Conservation (phyloP, 2,113 vertebrate genomes). For the Leptocoma aspasia region DNA sequence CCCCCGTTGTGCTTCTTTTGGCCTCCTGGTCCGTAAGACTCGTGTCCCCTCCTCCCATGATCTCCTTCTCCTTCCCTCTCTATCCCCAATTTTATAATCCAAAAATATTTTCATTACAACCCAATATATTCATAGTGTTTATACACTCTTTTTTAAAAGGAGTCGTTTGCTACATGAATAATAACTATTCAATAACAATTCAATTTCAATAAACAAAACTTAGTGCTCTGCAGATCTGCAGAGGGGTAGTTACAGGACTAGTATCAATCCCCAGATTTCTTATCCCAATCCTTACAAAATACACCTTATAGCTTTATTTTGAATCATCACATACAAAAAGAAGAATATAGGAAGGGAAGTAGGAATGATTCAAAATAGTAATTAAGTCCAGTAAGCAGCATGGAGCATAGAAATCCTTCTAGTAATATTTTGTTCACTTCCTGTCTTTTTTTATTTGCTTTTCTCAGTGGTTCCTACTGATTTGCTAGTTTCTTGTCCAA, state of each 20-base stretch:
- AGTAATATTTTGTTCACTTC: background rate
- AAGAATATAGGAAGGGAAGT: background rate
- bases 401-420: background rate
- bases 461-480: background rate
- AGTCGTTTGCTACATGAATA: background rate
- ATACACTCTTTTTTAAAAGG: background rate
- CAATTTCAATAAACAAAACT: background rate
- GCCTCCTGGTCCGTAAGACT: background rate
- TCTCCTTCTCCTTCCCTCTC: background rate
- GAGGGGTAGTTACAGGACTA: background rate
- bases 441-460: background rate
- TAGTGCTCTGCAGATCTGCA: background rate
- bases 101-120: background rate
- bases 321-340: background rate
- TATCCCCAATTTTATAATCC: background rate
- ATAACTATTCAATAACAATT: too few species aligned
- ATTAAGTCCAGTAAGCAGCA: background rate
- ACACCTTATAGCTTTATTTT: background rate
- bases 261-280: background rate
- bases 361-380: background rate
- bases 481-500: background rate
- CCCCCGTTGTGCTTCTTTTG: accelerated
- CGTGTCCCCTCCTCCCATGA: background rate
- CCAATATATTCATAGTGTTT: background rate
- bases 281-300: background rate